These are phyloP conservation scores for Athene noctua DNA, from an alignment of 2,113 vertebrate genomes.

Conservation along the genomic window DNA sequence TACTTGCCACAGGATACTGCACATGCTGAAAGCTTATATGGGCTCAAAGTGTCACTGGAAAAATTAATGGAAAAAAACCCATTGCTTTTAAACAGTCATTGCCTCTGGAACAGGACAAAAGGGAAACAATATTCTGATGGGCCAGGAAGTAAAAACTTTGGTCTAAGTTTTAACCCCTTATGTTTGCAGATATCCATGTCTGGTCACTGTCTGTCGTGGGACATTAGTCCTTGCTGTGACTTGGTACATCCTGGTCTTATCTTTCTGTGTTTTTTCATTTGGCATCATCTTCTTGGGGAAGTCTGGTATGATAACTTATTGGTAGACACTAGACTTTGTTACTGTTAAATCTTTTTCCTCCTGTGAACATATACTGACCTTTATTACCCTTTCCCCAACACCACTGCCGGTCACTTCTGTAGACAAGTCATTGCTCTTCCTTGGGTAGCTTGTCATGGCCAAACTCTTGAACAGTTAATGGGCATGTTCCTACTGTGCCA, in stretches of 20 bases:
- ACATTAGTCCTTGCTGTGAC: neutral
- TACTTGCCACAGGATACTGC: neutral
- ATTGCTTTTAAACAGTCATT: neutral
- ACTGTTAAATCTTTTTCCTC: neutral
- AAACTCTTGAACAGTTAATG: neutral
- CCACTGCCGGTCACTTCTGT: neutral
- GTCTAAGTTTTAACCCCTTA: neutral
- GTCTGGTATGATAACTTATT: neutral
- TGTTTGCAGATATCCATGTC: neutral
- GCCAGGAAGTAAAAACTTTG: neutral
- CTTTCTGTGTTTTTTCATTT: neutral
- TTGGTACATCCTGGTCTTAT: neutral
- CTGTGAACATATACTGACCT: neutral
- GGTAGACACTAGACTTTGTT: neutral
- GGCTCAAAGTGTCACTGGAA: neutral
- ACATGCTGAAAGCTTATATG: neutral
- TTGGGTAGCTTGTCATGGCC: neutral
- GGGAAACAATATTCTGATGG: neutral
- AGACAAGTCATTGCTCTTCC: neutral
- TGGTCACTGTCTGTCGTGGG: neutral
- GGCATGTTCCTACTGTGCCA: neutral
- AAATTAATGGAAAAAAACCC: neutral
- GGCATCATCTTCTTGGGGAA: neutral
- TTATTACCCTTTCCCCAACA: neutral
- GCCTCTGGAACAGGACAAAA: neutral